Conservation (phyloP, 2,888 invertebrate genomes). For the Eupithecia subfuscata region DNA sequence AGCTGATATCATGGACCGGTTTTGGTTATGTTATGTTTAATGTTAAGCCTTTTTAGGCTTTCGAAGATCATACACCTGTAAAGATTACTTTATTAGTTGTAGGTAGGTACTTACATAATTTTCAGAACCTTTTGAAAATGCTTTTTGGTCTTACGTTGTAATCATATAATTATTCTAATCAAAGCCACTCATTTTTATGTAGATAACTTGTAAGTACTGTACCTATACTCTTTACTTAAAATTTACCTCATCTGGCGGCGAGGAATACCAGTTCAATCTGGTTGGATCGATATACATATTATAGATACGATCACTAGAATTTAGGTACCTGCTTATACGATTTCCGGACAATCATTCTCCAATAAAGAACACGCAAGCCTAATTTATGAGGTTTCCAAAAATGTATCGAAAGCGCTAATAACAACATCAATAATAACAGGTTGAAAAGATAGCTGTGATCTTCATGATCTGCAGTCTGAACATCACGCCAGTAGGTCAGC, state of each 20-base stretch:
- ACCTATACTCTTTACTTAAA: too few species aligned
- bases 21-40: background rate
- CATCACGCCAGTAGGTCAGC: constrained; percentile 19
- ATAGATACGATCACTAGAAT: background rate
- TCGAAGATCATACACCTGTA: background rate
- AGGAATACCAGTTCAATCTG: too few species aligned
- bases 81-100: too few species aligned
- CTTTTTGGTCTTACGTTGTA: too few species aligned
- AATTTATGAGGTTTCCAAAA: background rate
- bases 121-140: too few species aligned
- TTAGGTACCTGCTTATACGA: background rate
- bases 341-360: background rate
- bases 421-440: constrained; percentile 8
- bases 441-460: constrained; percentile 1
- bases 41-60: background rate
- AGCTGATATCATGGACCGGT: constrained; percentile 1
- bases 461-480: constrained; percentile 11
- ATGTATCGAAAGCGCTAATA: background rate
- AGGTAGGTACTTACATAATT: too few species aligned
- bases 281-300: background rate
- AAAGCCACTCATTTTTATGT: too few species aligned
- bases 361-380: background rate
- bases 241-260: too few species aligned
- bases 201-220: too few species aligned
- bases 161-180: too few species aligned